Evolutionary conservation across 2,113 vertebrate genomes (phyloP).

Genomic region (Lates calcarifer): DNA sequence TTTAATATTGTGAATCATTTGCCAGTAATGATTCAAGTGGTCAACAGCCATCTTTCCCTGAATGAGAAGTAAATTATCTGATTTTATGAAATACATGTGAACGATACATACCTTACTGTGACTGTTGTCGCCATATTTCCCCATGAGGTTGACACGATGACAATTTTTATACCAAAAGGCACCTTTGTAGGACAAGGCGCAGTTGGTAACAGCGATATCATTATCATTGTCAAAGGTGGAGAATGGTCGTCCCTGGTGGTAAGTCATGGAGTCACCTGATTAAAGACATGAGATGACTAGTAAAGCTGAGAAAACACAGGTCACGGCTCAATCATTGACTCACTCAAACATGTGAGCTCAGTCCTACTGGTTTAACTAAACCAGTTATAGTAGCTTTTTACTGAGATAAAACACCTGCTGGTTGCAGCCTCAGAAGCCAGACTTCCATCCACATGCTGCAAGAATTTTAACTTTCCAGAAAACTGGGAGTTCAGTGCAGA

Average conservation of each 20-base stretch:
- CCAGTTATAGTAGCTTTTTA: no score
- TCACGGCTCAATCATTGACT: background rate
- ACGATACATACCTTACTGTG: slow-evolving; percentile 92
- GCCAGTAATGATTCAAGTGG: background rate
- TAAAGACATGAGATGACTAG: background rate
- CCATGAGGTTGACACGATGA: slow-evolving; percentile 97
- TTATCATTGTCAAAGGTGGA: slow-evolving; percentile 97
- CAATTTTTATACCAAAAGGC: slow-evolving; percentile 99
- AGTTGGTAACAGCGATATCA: slow-evolving; percentile 97
- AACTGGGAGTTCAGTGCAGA: no score
- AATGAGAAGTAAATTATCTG: background rate
- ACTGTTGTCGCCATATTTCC: slow-evolving; percentile 91
- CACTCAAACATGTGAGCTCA: background rate
- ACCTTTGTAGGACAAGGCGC: slow-evolving; percentile 96
- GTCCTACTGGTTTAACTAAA: background rate
- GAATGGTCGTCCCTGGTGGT: slow-evolving; percentile 94
- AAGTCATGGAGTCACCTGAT: slow-evolving; percentile 95
- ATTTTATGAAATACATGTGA: background rate
- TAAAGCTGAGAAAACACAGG: background rate
- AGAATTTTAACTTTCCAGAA: no score
- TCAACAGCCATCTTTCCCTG: background rate
- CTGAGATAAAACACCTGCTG: no score
- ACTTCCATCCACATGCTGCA: no score
- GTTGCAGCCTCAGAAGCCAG: no score
- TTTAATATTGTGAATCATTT: background rate